Evolutionary conservation across 2,797 vertebrate species (phyloP).

Genomic region (Prunella strophiata): DNA sequence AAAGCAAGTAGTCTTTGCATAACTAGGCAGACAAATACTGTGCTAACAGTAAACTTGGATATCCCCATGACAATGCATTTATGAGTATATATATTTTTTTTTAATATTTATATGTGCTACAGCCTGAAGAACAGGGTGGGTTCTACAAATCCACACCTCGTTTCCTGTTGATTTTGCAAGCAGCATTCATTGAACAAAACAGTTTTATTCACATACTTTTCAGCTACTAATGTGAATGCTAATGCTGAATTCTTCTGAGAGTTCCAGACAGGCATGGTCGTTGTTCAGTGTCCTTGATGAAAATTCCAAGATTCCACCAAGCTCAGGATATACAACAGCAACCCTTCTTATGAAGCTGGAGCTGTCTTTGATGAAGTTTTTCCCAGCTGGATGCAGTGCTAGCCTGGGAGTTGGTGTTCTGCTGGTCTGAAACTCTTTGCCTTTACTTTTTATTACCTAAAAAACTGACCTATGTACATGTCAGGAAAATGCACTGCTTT

Average conservation of each 20-base stretch:
- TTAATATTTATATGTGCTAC: neutral
- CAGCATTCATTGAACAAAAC: neutral
- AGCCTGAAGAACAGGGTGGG: neutral
- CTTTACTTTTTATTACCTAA: neutral
- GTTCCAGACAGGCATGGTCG: neutral
- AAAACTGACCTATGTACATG: neutral
- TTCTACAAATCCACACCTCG: fast-evolving
- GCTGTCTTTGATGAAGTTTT: neutral
- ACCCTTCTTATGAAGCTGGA: neutral
- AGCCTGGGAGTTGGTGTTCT: neutral
- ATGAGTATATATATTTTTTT: neutral
- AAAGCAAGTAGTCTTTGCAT: neutral
- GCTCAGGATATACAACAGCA: neutral
- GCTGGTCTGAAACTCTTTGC: neutral
- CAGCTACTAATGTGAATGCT: neutral
- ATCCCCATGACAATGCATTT: neutral
- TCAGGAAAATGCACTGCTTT: neutral
- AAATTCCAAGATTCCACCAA: neutral
- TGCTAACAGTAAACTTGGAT: neutral
- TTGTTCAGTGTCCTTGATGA: neutral
- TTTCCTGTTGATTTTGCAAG: neutral
- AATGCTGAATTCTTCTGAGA: neutral
- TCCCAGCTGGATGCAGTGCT: fast-evolving
- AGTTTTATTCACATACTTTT: neutral
- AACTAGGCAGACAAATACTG: neutral